Evolutionary conservation across 2,113 vertebrate genomes (phyloP).

Genomic region (Cryptotis parvus): DNA sequence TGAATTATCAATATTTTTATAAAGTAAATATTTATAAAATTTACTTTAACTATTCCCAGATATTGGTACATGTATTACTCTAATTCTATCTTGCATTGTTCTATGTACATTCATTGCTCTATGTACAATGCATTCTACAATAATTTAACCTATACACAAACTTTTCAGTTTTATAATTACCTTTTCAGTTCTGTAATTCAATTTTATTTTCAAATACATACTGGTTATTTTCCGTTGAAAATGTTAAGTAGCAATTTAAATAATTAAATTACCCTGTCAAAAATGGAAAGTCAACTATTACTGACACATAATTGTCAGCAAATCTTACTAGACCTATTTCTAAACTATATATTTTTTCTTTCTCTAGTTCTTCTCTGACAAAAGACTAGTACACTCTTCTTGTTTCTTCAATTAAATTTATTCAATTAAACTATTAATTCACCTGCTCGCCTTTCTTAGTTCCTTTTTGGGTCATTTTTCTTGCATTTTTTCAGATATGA

Average conservation of each 20-base stretch:
- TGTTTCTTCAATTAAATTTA: too few relatives aligned
- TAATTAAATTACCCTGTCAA: background rate
- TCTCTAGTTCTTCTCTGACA: background rate
- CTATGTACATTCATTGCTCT: too few relatives aligned
- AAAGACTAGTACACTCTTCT: too few relatives aligned
- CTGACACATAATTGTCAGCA: background rate
- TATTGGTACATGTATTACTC: too few relatives aligned
- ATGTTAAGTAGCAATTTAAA: background rate
- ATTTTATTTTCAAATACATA: background rate
- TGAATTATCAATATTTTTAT: background rate
- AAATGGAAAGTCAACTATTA: background rate
- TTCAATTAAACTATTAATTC: background rate
- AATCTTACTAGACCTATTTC: background rate
- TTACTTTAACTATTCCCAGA: too few relatives aligned
- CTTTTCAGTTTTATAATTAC: background rate
- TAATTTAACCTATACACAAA: too few relatives aligned
- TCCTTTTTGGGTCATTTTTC: background rate
- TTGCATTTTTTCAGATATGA: background rate
- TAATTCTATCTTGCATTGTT: too few relatives aligned
- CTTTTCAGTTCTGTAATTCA: background rate
- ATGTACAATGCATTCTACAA: too few relatives aligned
- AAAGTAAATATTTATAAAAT: too few relatives aligned
- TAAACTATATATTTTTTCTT: background rate
- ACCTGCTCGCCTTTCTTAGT: background rate
- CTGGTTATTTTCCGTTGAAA: background rate